Evolutionary conservation across 2,797 vertebrate genomes (phyloP).

Genomic region (Menidia menidia): DNA sequence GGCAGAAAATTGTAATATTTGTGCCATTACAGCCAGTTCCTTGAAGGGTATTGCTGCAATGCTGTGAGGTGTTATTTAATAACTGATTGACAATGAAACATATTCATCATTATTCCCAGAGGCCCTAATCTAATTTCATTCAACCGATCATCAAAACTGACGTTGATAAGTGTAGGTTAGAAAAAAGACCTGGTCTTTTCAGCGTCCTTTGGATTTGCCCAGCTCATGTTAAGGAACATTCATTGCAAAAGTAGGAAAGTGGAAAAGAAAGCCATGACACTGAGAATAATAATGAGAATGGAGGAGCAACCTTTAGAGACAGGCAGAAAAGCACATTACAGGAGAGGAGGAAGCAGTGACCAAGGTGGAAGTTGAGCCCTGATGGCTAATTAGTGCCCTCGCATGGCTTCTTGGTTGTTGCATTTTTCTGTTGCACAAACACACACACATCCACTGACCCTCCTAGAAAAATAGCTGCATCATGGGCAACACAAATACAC

Average conservation of each 20-base stretch:
- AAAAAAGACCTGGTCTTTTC: neutral
- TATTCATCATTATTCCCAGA: neutral
- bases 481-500: slow-evolving; percentile 5
- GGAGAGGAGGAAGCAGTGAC: slow-evolving; percentile 62
- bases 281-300: slow-evolving; percentile 18
- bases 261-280: neutral
- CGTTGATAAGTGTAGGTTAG: neutral
- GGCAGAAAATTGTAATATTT: too few relatives aligned
- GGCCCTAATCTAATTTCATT: neutral
- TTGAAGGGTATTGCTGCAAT: too few relatives aligned
- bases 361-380: slow-evolving; percentile 69
- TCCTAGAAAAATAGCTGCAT: slow-evolving; percentile 19
- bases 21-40: too few relatives aligned
- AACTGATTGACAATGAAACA: neutral
- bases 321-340: slow-evolving; percentile 8
- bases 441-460: slow-evolving; percentile 14
- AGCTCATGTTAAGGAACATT: neutral
- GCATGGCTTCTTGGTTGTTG: slow-evolving; percentile 73
- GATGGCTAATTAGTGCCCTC: slow-evolving; percentile 83
- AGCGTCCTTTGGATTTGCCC: neutral
- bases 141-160: neutral
- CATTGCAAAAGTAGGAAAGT: slow-evolving; percentile 4
- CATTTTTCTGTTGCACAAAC: slow-evolving; percentile 82
- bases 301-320: slow-evolving; percentile 17
- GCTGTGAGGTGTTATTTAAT: neutral